Percentiles rank a stretch among this genome's conserved stretches.
phyloP scores from a whole-genome alignment of 2,888 invertebrate species.

The Tetramorium bicarinatum region DNA sequence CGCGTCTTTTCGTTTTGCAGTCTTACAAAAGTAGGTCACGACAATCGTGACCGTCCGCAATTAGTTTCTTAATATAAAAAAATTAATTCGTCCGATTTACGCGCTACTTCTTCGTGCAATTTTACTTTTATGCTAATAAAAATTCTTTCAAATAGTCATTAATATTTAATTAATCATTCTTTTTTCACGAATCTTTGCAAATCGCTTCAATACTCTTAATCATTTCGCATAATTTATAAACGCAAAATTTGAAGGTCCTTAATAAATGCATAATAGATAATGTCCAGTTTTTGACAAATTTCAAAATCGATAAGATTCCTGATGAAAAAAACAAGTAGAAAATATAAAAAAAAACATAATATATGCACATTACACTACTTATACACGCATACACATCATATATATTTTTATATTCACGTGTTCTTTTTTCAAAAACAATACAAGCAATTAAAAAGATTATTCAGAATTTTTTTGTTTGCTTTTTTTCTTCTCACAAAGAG shows the following conservation, averaged over 20 bases:
- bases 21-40: constrained; percentile 29
- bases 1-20: constrained; percentile 12
- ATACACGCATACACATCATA: too few species aligned
- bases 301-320: neutral
- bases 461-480: neutral
- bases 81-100: constrained; percentile 29
- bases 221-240: constrained; percentile 10
- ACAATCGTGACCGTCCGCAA: constrained; percentile 38
- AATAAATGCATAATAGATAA: constrained; percentile 13
- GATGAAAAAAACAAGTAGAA: neutral
- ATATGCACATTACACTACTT: neutral
- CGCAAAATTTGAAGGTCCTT: neutral
- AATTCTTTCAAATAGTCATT: neutral
- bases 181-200: neutral
- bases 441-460: neutral
- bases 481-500: neutral
- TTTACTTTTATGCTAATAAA: constrained; percentile 1
- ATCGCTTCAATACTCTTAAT: neutral
- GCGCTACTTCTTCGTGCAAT: constrained; percentile 13
- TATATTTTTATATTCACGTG: neutral
- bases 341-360: neutral
- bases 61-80: constrained; percentile 42
- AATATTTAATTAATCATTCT: neutral
- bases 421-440: neutral
- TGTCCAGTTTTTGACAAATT: constrained; percentile 6